Evolutionary conservation across 23 tunicate genomes (phyloP), one percentile per base, ranked within the genome.

Genomic region (Halocynthia roretzi): DNA sequence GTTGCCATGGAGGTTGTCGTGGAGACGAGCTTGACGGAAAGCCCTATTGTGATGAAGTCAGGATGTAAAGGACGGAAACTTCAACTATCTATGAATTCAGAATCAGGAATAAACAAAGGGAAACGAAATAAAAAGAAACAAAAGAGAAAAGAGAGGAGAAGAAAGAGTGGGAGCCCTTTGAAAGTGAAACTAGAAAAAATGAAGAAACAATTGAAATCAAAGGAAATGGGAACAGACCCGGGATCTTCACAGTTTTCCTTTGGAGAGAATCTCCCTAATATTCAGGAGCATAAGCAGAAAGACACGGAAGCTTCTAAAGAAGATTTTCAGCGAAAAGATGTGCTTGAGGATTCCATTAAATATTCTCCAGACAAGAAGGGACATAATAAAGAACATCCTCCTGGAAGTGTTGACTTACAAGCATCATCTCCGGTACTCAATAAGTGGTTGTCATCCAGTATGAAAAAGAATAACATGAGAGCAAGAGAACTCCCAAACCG

Each of bases 1-100:
- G 17, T 65, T 65, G 70, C 70, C 9, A 65, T 65, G 70, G 70
- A 65, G 70, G 70, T 65, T 15, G 70, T 65, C 14, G 70, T 65
- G 9, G 18, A 65, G 18, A 65, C 70, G 2, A 65, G 17, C 18
- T 48, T 48, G 22, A 15, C 22, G 9, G 31, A 65, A 65, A 15
- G 31, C 22, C 14, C 22, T 15, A 65, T 8, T 10, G 18, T 31
- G 44, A 31, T 31, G 44, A 31, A 31, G 44, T 31, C 44, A 31
- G 44, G 44, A 31, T 31, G 44, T 31, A 31, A 31, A 31, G 44
- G 44, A 31, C 1, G 44, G 44, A 31, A 31, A 31, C 44, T 31
- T 31, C 44, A 65, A 65, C 17, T 11, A 65, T 65, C 70, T 8
- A 65, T 20, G 17, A 65, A 65, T 11, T 15, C 17, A 11, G 31